Evolutionary conservation across 2,888 invertebrate genomes (phyloP), one percentile per base, ranked within the genome.

Genomic region (Thera britannica): DNA sequence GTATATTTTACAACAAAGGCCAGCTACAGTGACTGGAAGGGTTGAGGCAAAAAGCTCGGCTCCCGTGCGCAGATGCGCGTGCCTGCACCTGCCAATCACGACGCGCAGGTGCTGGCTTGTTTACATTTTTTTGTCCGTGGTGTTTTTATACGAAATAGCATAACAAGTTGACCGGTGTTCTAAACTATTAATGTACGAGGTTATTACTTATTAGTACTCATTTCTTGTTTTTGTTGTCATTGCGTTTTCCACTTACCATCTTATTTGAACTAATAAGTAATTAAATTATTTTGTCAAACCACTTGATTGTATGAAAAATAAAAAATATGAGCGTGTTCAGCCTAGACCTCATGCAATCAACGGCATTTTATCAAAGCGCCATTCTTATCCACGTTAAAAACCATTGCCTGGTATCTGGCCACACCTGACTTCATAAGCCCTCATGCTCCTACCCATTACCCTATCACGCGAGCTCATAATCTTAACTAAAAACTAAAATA

Each of bases 1-100:
- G 51, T 23, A 0, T 2, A 51, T 51, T 51, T 51, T 12, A n/a
- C n/a, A 56, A 57, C 1, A 8, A 54, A 34, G 2, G 52, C 11
- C n/a, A 34, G 23, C 23, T 23, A 23, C 23, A 23, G 34, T 60
- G 6, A n/a, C n/a, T 12, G 60, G 81, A 77, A 77, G 81, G 77
- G 79, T 77, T 80, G 72, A 38, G 64, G 41, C 70, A 71, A 76
- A 75, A 74, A 73, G 60, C 35, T 7, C 52, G 54, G 64, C 65
- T 64, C 56, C 52, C 62, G 63, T 64, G 65, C 83, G 89, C 91
- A 92, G 90, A 89, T 90, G 90, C 76, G 70, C 74, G 75, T 78
- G 77, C 76, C 77, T 72, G 79, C 92, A 92, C 93, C 93, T 92
- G 92, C 92, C 90, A 92, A 93, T 93, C 93, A 87, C 82, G 82